These are phyloP conservation scores for Myiozetetes cayanensis DNA, from an alignment of 2,113 vertebrate genomes.

Conservation along the genomic window DNA sequence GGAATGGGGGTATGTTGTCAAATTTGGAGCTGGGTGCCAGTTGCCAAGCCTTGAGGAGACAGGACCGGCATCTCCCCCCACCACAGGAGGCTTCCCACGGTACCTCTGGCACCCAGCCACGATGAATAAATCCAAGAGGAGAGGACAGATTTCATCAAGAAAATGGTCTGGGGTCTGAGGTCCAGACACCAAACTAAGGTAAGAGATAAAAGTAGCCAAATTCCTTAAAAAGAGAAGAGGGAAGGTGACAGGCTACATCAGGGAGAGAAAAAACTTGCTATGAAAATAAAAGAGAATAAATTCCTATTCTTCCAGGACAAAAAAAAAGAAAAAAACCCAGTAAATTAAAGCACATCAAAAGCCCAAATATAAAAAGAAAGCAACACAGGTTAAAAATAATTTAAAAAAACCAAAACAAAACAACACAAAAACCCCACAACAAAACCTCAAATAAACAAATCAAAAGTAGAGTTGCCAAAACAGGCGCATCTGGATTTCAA, in stretches of 20 bases:
- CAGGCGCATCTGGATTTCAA: constrained; percentile 36
- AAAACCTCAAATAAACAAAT: not conserved
- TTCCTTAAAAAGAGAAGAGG: not conserved
- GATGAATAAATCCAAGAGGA: not conserved
- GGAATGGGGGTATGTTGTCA: not conserved
- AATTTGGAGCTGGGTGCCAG: not conserved
- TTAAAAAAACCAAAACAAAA: not conserved
- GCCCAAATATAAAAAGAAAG: not conserved
- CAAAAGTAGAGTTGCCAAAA: not conserved
- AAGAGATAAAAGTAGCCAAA: not conserved
- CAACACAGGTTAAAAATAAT: not conserved
- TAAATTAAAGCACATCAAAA: constrained; percentile 24
- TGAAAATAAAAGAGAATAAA: not conserved
- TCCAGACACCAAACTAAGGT: not conserved
- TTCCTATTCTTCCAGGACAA: not conserved
- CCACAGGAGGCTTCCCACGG: rapidly evolving
- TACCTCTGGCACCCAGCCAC: not conserved
- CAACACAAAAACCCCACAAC: rapidly evolving
- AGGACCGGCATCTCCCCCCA: not conserved
- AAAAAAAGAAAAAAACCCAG: not conserved
- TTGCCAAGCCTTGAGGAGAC: not conserved
- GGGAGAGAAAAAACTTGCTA: not conserved
- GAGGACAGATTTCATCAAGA: not conserved
- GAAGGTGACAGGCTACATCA: not conserved
- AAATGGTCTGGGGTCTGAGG: not conserved